Evolutionary conservation across 2,797 vertebrate species (phyloP).

Genomic region (Leuciscus waleckii): DNA sequence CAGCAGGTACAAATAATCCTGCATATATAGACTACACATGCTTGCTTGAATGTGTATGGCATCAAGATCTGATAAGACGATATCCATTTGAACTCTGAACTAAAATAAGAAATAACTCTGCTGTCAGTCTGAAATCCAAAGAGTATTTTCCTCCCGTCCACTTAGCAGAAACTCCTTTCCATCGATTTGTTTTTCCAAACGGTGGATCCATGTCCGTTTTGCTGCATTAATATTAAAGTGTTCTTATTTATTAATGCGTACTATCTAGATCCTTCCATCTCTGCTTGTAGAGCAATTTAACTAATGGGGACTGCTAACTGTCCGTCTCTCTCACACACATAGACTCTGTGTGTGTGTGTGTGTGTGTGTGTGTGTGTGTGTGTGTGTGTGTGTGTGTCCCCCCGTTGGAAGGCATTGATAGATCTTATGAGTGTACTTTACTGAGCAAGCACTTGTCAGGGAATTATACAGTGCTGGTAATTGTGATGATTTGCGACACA

Average conservation of each 20-base stretch:
- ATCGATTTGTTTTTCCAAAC: slow-evolving; percentile 32
- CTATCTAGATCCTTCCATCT: slow-evolving; percentile 37
- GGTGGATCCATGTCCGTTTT: slow-evolving; percentile 40
- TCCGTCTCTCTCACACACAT: background rate
- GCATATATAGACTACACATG: slow-evolving; percentile 15
- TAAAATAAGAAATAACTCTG: slow-evolving; percentile 6
- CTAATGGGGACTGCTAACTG: slow-evolving; percentile 24
- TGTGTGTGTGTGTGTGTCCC: too few species aligned
- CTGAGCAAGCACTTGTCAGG: slow-evolving; percentile 14
- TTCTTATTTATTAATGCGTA: slow-evolving; percentile 54
- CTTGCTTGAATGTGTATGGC: slow-evolving; percentile 10
- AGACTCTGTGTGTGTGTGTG: background rate
- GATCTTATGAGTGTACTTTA: slow-evolving; percentile 31
- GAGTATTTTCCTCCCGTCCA: slow-evolving; percentile 11
- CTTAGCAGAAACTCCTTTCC: slow-evolving; percentile 26
- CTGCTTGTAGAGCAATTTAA: slow-evolving; percentile 26
- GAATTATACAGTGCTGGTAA: slow-evolving; percentile 10
- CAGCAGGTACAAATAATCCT: slow-evolving; percentile 61
- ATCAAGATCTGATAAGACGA: background rate
- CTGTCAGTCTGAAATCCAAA: slow-evolving; percentile 22
- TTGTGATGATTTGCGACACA: slow-evolving; percentile 18
- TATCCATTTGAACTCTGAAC: slow-evolving; percentile 24
- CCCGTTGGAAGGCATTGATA: background rate
- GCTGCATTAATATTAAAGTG: slow-evolving; percentile 50
- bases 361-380: too few species aligned